Base-by-base conservation (phyloP, 2,888 invertebrate genomes). In the Brenthis hecate region DNA sequence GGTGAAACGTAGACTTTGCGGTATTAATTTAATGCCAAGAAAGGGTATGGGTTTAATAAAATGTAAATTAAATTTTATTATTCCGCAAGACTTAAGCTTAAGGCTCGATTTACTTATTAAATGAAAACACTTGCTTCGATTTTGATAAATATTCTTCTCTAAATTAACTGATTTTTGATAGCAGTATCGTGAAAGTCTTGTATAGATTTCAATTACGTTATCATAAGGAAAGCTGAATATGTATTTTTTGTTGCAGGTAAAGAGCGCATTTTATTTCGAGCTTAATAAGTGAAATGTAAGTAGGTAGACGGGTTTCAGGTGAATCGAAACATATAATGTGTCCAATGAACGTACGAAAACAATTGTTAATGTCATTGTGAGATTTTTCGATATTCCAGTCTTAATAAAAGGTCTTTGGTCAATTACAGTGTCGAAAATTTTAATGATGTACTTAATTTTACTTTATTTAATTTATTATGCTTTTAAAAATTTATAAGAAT, bases 191-290 rank as follows among this genome's bases (percentile, higher is more conserved):
- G 60, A 60, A 60, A 50, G 47, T 43, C 3, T 6, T 36, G 43
- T 43, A 16, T 16, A 56, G 13, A 56, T 43, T 60, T 50, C 48
- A 48, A 58, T 58, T 58, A 60, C 50, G 32, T 16, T 60, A 60
- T 60, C n/a, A 2, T 48, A 50, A 50, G 32, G 28, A 60, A 60
- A 60, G 13, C 50, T 61, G 53, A 43, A 53, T 53, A 62, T 43
- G 50, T 23, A 57, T 23, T 56, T 68, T 73, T 72, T 67, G 73
- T 73, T 62, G 56, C 76, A 76, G 76, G 76, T 76, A 74, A 74
- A 72, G 66, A 71, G 54, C 66, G 36, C 51, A 60, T 70, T 57
- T 43, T 68, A 56, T 70, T 53, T 56, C 14, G 58, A 55, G 60
- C 50, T 66, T 61, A 69, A 62, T 58, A 70, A 72, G 67, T 60